Percentiles rank a stretch among this genome's conserved stretches.
phyloP scores from a whole-genome alignment of 30 jellyfish, hydroid and myxozoan species.

The Pseudorhiza aurosa region DNA sequence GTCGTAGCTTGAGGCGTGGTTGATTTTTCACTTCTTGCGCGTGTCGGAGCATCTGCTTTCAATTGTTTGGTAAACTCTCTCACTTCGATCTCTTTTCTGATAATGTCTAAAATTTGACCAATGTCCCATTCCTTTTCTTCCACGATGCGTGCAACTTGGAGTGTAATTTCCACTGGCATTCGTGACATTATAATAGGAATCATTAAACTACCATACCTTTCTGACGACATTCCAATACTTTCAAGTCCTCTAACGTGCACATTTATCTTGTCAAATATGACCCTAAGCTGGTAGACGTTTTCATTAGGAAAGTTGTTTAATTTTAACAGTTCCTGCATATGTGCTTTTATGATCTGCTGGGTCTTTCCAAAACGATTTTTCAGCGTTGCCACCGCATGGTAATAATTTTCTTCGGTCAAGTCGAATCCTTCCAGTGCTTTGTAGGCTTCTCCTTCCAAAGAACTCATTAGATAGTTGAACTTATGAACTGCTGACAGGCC shows the following conservation, averaged over 20 bases:
- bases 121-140: slow-evolving; percentile 7
- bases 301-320: slow-evolving; percentile 21
- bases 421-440: slow-evolving; percentile 34
- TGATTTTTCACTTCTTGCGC: neutral
- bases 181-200: slow-evolving; percentile 26
- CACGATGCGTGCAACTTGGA: slow-evolving; percentile 16
- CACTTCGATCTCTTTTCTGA: slow-evolving; percentile 39
- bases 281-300: slow-evolving; percentile 9
- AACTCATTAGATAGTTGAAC: slow-evolving; percentile 15
- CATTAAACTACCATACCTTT: slow-evolving; percentile 23
- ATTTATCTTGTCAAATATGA: slow-evolving; percentile 13
- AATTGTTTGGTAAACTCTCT: slow-evolving; percentile 4
- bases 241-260: slow-evolving; percentile 34
- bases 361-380: slow-evolving; percentile 10
- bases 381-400: slow-evolving; percentile 14
- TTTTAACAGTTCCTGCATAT: slow-evolving; percentile 35
- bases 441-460: slow-evolving; percentile 43
- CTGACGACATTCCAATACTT: slow-evolving; percentile 15
- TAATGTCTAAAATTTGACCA: slow-evolving; percentile 28
- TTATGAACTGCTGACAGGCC: slow-evolving; percentile 10
- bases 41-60: neutral
- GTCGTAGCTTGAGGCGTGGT: slow-evolving; percentile 11
- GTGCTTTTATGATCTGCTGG: slow-evolving; percentile 15
- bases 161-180: slow-evolving; percentile 27
- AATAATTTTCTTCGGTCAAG: slow-evolving; percentile 14